A percentile compares a stretch with the other conserved stretches of the same genome.
These are phyloP conservation scores for Hydropsyche tenuis DNA, from an alignment of 1,140 invertebrate species.

Conservation along the genomic window DNA sequence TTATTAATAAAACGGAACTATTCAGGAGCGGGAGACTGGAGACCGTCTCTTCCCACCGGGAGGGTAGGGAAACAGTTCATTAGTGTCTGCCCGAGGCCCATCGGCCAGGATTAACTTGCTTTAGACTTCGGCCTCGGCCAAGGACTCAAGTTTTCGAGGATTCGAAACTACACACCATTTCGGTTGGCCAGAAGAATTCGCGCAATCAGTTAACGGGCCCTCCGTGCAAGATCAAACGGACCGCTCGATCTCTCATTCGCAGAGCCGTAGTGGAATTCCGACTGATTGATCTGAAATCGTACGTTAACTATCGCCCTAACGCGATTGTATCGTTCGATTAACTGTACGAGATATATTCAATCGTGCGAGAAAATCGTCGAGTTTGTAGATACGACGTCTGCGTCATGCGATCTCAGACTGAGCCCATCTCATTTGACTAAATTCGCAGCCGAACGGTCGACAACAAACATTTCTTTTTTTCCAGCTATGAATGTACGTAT, in stretches of 20 bases:
- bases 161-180: conserved; percentile 12
- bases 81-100: conserved; percentile 32
- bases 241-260: background rate
- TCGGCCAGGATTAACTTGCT: conserved; percentile 33
- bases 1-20: background rate
- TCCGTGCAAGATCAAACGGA: conserved; percentile 6
- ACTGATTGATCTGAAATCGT: no score
- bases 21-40: background rate
- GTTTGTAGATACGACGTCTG: no score
- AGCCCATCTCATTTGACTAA: conserved; percentile 13
- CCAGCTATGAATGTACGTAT: background rate
- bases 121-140: conserved; percentile 14
- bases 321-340: no score
- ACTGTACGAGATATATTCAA: no score
- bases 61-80: conserved; percentile 32
- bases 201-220: conserved; percentile 31
- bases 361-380: no score
- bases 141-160: background rate
- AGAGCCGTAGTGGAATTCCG: no score
- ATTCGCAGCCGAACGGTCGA: background rate
- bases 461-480: conserved; percentile 10
- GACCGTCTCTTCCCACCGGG: background rate
- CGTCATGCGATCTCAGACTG: no score
- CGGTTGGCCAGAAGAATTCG: conserved; percentile 24
- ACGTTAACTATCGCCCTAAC: no score